These are phyloP conservation scores for Aleiodes alternator DNA, from an alignment of 2,888 invertebrate genomes.

Conservation along the genomic window DNA sequence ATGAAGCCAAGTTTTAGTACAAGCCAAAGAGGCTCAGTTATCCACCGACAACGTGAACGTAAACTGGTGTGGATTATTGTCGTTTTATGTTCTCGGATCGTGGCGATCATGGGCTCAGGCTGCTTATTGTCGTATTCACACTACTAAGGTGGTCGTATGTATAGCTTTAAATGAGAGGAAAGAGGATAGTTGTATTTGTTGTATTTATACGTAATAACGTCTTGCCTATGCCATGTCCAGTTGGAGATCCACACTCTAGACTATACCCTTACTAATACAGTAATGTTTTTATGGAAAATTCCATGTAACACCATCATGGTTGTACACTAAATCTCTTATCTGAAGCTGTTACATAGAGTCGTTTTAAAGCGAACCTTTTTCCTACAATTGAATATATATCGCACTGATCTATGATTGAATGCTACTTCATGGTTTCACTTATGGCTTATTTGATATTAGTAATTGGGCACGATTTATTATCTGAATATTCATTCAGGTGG, in stretches of 20 bases:
- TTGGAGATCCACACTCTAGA: slow-evolving; percentile 42
- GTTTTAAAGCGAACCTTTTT: slow-evolving; percentile 69
- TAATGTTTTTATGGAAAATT: slow-evolving; percentile 64
- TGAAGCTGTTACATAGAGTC: slow-evolving; percentile 68
- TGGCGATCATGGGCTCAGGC: slow-evolving; percentile 42
- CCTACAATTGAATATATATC: slow-evolving; percentile 67
- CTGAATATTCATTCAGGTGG: too few species aligned
- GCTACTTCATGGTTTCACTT: too few species aligned
- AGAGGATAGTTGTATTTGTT: slow-evolving; percentile 2
- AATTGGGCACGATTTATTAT: too few species aligned
- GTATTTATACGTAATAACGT: slow-evolving; percentile 8
- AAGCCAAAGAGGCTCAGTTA: slow-evolving; percentile 12
- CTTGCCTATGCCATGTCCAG: slow-evolving; percentile 44
- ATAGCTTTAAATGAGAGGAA: slow-evolving; percentile 31
- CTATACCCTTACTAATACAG: background rate
- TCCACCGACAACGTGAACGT: slow-evolving; percentile 28
- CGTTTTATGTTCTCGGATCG: slow-evolving; percentile 46
- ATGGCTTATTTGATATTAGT: too few species aligned
- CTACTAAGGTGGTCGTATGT: slow-evolving; percentile 44
- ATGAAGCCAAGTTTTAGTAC: slow-evolving; percentile 35
- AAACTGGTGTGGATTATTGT: slow-evolving; percentile 47
- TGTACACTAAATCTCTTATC: slow-evolving; percentile 69
- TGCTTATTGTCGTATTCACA: slow-evolving; percentile 39
- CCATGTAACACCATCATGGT: slow-evolving; percentile 63
- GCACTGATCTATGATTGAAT: too few species aligned